phyloP scores from a whole-genome alignment of 2,797 vertebrate species.

The Schizopygopsis pylzovi region DNA sequence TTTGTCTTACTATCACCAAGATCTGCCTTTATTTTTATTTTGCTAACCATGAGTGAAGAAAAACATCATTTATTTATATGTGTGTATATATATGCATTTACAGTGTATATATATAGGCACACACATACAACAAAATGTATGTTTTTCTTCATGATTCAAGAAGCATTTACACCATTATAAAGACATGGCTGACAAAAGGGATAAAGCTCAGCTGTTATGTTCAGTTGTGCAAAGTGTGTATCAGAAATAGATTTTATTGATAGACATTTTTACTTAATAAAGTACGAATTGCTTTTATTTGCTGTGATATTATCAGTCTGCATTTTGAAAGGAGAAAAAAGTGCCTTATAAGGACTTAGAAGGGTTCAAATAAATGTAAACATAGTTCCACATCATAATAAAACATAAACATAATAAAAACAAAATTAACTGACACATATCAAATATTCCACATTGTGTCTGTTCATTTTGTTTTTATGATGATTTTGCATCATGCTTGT shows the following conservation, averaged over 20 bases:
- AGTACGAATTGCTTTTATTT: slow-evolving; percentile 1
- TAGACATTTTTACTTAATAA: neutral
- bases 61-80: neutral
- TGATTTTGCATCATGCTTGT: neutral
- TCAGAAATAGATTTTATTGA: neutral
- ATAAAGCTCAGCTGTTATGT: neutral
- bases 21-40: slow-evolving; percentile 20
- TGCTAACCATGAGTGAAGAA: neutral
- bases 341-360: neutral
- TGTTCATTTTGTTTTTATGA: neutral
- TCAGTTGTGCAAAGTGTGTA: slow-evolving; percentile 4
- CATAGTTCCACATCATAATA: neutral
- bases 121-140: neutral
- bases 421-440: neutral
- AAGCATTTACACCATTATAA: neutral
- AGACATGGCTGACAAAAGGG: neutral
- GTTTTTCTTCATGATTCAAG: neutral
- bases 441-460: neutral
- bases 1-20: slow-evolving; percentile 4
- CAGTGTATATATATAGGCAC: neutral
- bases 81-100: neutral
- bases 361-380: neutral
- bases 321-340: neutral
- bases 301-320: neutral
- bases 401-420: neutral